Base-by-base conservation (phyloP, 2,797 vertebrate species). In the Diplodus sargus region DNA sequence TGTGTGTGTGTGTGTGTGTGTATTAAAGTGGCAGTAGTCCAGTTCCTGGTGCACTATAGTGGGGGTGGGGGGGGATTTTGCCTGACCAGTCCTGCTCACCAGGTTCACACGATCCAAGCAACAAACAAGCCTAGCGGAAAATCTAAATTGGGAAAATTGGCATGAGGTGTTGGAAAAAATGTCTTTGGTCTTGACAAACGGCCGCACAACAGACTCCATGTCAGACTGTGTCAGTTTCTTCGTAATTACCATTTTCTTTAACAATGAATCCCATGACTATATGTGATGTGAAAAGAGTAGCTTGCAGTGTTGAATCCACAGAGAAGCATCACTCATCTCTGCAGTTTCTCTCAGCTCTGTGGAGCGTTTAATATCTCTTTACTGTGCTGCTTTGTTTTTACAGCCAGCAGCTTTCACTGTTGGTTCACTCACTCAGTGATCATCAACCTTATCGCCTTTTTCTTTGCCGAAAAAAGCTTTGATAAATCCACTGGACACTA, bases 91-190 rank as follows among this genome's bases (percentile, higher is more conserved):
- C 25, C 25, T 20, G 7, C 62, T 25, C n/a, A 30, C 49, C 68
- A 59, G 6, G 30, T 59, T 75, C 49, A 60, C 28, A 51, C 22
- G 4, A 16, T 71, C 54, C 23, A 42, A 12, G 58, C 25, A 74
- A 22, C 43, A 81, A 30, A 72, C 22, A 70, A 10, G 48, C n/a
- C 65, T 61, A 52, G 20, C 71, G 53, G 43, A 43, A 60, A 43
- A 48, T 52, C 17, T 20, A 15, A 59, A 39, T 22, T 7, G 3
- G 23, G 11, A 56, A 74, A 66, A 34, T 15, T 43, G 30, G 48
- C 59, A 14, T 59, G 22, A 45, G 9, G 13, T 20, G 11, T 23
- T 51, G 12, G 18, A 14, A 63, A 45, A 45, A 20, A 52, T 28
- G 4, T 13, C 11, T 59, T 53, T 20, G 23, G 28, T 28, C 30